These are phyloP conservation scores for Sitophilus oryzae DNA, from an alignment of 1,140 invertebrate species.

Conservation along the genomic window DNA sequence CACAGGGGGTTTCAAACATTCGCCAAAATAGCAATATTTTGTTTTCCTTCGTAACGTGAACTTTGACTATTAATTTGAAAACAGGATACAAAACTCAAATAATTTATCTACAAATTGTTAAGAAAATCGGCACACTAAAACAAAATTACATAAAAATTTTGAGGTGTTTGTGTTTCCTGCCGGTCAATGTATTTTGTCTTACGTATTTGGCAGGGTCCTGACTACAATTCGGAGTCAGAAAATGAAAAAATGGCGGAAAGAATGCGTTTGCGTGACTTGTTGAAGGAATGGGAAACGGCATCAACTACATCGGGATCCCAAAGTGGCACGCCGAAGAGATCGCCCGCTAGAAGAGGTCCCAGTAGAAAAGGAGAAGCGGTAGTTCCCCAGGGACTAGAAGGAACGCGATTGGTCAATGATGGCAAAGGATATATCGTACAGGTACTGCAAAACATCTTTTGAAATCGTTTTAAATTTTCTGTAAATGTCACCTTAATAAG, in stretches of 20 bases:
- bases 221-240: conserved; percentile 64
- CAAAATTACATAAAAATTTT: too few species aligned
- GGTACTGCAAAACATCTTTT: too few species aligned
- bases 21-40: too few species aligned
- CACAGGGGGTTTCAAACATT: too few species aligned
- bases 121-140: too few species aligned
- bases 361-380: neutral
- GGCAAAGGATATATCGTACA: conserved; percentile 1
- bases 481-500: too few species aligned
- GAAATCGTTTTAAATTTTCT: too few species aligned
- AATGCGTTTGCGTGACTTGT: conserved; percentile 50
- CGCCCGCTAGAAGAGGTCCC: neutral
- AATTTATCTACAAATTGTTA: too few species aligned
- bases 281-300: conserved; percentile 58
- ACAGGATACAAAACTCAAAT: too few species aligned
- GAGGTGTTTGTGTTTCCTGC: too few species aligned
- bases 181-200: neutral
- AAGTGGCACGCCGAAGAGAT: conserved; percentile 31
- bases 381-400: conserved; percentile 1
- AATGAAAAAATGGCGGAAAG: conserved; percentile 55
- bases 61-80: too few species aligned
- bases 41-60: too few species aligned
- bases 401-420: conserved; percentile 4
- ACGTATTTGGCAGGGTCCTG: conserved; percentile 55
- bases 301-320: conserved; percentile 42